Conservation (phyloP, 2,888 invertebrate species). For the Epinotia ramella region DNA sequence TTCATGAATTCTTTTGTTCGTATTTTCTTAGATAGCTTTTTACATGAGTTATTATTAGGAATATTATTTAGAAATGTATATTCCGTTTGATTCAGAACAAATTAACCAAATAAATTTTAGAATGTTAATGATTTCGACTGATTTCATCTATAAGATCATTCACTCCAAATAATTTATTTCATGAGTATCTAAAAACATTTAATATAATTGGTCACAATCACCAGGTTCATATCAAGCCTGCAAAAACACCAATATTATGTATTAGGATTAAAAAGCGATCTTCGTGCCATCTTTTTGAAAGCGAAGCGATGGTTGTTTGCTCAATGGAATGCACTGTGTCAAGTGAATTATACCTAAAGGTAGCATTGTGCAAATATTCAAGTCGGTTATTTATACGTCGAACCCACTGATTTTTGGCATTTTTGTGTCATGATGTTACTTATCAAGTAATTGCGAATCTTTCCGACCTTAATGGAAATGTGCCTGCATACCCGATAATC, state of each 20-base stretch:
- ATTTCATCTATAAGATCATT: neutral
- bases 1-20: neutral
- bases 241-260: no score
- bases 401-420: no score
- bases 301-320: neutral
- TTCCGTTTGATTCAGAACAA: constrained; percentile 10
- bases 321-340: neutral
- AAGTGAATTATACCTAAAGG: no score
- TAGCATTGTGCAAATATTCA: no score
- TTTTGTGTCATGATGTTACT: no score
- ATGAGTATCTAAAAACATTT: constrained; percentile 1
- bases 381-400: no score
- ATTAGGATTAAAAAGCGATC: neutral
- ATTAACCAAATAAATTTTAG: neutral
- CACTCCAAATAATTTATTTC: constrained; percentile 14
- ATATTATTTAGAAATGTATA: neutral
- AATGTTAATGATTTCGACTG: neutral
- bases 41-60: neutral
- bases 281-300: constrained; percentile 7
- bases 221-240: neutral
- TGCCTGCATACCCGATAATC: no score
- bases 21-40: neutral
- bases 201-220: neutral
- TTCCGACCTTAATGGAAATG: no score
- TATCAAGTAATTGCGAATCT: no score